Conservation (phyloP, 2,113 vertebrate species). For the Uropsilus gracilis region DNA sequence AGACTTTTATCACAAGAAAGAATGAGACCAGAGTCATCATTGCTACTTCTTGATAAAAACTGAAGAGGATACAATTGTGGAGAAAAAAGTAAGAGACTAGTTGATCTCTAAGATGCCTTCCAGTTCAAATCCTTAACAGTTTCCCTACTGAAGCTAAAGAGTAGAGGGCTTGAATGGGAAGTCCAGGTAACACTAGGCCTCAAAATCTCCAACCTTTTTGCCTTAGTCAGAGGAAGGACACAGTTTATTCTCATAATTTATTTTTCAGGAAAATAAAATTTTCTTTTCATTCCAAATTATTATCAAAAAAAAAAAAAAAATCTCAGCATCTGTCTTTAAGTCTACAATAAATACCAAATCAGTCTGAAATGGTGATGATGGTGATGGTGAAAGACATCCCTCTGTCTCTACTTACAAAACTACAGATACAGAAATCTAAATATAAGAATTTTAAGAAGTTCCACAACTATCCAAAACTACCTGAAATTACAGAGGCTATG, state of each 20-base stretch:
- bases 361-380: background rate
- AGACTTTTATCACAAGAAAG: background rate
- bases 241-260: too few relatives aligned
- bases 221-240: too few relatives aligned
- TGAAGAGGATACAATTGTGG: background rate
- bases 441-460: background rate
- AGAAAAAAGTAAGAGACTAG: background rate
- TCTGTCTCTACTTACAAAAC: background rate
- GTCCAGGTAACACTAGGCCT: background rate
- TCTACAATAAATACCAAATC: constrained; percentile 9
- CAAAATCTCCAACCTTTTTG: background rate
- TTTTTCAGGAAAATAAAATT: constrained; percentile 23
- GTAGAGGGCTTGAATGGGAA: too few relatives aligned
- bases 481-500: background rate
- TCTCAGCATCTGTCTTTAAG: background rate
- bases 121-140: too few relatives aligned
- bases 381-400: background rate
- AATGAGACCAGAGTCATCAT: background rate
- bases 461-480: background rate
- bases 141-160: too few relatives aligned
- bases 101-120: background rate
- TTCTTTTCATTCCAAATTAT: too few relatives aligned
- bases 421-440: background rate
- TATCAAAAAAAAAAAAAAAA: background rate
- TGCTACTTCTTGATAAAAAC: background rate